These are phyloP conservation scores for Anthrax anthrax DNA, from an alignment of 2,888 invertebrate species.

Conservation along the genomic window DNA sequence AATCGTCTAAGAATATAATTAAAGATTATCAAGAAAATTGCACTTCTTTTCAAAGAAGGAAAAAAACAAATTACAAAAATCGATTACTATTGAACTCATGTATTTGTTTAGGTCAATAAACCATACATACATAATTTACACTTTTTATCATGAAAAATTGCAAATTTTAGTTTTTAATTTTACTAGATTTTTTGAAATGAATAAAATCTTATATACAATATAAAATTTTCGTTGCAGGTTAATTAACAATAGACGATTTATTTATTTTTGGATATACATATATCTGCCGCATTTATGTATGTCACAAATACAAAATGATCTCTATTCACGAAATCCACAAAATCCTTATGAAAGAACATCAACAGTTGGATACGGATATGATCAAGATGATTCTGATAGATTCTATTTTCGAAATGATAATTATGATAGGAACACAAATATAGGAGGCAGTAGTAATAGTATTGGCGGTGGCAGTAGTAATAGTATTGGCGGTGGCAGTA, in stretches of 20 bases:
- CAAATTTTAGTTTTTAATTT: too few relatives aligned
- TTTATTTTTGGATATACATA: neutral
- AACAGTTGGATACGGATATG: neutral
- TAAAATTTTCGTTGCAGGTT: neutral
- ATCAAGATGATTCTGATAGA: neutral
- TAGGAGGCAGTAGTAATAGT: neutral
- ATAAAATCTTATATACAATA: too few relatives aligned
- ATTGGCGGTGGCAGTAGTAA: neutral
- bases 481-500: neutral
- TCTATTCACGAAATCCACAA: neutral
- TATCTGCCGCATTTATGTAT: neutral
- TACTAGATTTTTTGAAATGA: too few relatives aligned
- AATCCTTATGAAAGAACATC: neutral
- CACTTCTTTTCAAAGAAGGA: too few relatives aligned
- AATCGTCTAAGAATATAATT: too few relatives aligned
- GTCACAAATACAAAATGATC: neutral
- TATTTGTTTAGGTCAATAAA: too few relatives aligned
- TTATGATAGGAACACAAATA: neutral
- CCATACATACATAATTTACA: too few relatives aligned
- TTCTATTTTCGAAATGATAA: neutral
- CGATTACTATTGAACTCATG: too few relatives aligned
- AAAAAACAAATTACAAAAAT: too few relatives aligned
- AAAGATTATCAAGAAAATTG: too few relatives aligned
- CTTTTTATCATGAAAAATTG: too few relatives aligned
- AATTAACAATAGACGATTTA: neutral